These are phyloP conservation scores for Cheirogaleus major DNA, from an alignment of 2,797 vertebrate species.

Conservation along the genomic window DNA sequence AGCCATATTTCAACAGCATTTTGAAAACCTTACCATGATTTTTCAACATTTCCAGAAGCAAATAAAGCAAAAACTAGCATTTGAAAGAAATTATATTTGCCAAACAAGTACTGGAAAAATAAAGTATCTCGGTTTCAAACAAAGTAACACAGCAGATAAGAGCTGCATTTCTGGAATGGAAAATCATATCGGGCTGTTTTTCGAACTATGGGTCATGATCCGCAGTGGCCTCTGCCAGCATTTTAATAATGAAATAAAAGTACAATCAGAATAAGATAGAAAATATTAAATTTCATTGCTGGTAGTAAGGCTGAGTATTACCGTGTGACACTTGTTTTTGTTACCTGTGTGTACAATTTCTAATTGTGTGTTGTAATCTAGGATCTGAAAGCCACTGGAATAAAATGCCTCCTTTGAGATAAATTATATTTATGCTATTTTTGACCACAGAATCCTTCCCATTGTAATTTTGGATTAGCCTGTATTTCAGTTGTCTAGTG, in stretches of 20 bases:
- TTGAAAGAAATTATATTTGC: background rate
- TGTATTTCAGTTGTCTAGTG: background rate
- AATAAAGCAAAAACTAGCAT: background rate
- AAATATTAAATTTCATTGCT: background rate
- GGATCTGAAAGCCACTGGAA: background rate
- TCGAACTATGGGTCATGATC: background rate
- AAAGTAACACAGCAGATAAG: no score
- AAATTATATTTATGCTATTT: background rate
- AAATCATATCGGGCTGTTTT: background rate
- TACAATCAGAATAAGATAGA: rapidly evolving
- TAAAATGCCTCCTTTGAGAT: background rate
- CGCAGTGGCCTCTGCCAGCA: no score
- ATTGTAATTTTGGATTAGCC: background rate
- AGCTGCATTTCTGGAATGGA: background rate
- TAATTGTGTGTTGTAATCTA: rapidly evolving
- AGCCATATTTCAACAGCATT: rapidly evolving
- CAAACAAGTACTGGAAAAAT: no score
- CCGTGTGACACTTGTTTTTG: rapidly evolving
- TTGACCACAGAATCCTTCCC: no score
- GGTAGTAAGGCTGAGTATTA: background rate
- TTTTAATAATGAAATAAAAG: background rate
- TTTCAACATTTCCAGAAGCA: background rate
- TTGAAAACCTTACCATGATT: background rate
- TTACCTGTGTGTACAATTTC: background rate
- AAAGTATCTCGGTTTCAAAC: background rate